Base-by-base conservation (phyloP, 2,888 invertebrate species). In the Drosophila rubida region DNA sequence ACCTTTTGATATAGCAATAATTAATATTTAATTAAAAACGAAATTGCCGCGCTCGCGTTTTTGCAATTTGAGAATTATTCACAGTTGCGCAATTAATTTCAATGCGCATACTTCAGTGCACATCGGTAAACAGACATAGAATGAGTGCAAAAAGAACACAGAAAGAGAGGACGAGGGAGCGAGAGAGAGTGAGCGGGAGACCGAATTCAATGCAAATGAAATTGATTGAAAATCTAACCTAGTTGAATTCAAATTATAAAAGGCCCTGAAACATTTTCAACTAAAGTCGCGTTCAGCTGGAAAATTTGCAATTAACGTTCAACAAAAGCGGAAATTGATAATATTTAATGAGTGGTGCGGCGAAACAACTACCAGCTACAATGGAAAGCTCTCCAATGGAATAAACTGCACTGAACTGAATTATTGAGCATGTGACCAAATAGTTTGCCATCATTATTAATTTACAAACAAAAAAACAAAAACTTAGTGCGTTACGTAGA, bases 231-330 rank as follows among this genome's bases (percentile, higher is more conserved):
- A 63, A 64, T 71, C 23, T 32, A 41, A 51, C 49, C 63, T 48
- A 63, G 60, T 78, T 72, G 46, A 63, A 73, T 71, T 58, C 22
- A 48, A 61, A 65, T 65, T 53, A 46, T 23, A 49, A 67, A 58
- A 53, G 61, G 54, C 25, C 53, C 42, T 13, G 19, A 51, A 61
- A 55, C 49, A 49, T 45, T 19, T 55, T 58, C 37, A 51, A 46
- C 27, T 22, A 37, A 55, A 44, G 32, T 60, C 41, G 53, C 74
- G 60, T 55, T 79, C 68, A 68, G 45, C 59, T 71, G 76, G 69
- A 76, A 78, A 80, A 80, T 80, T 68, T 74, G 48, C 57, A 78
- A 80, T 76, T 80, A 80, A 76, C 76, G 64, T 60, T 62, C 57
- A 73, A 69, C 59, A 62, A 64, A 63, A 66, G 59, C 71, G 69